Evolutionary conservation across 2,888 invertebrate genomes (phyloP).

Genomic region (Dasypolia templi): DNA sequence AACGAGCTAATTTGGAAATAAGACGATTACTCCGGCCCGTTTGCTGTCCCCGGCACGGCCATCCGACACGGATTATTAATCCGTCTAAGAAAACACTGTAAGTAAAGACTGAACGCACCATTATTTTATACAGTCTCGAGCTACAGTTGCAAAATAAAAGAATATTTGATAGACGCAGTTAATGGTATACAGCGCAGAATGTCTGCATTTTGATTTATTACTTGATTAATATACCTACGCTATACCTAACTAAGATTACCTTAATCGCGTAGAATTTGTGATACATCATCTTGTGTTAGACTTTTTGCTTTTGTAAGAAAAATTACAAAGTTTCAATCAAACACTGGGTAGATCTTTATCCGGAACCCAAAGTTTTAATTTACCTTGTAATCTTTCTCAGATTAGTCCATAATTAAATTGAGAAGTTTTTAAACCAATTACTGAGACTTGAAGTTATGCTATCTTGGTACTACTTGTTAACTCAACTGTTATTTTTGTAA

Average conservation of each 20-base stretch:
- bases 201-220: slow-evolving; percentile 7
- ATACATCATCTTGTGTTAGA: background rate
- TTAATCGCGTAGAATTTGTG: background rate
- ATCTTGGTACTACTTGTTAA: background rate
- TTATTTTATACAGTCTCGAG: slow-evolving; percentile 38
- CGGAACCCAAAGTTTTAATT: slow-evolving; percentile 41
- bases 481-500: background rate
- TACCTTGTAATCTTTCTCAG: slow-evolving; percentile 30
- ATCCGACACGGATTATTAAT: slow-evolving; percentile 68
- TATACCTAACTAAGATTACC: background rate
- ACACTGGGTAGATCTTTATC: slow-evolving; percentile 21
- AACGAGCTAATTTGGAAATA: slow-evolving; percentile 61
- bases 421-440: slow-evolving; percentile 38
- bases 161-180: slow-evolving; percentile 12
- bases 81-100: slow-evolving; percentile 50
- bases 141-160: slow-evolving; percentile 28
- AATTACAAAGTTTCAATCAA: background rate
- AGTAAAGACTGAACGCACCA: slow-evolving; percentile 27
- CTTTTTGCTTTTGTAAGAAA: background rate
- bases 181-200: background rate
- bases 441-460: slow-evolving; percentile 3
- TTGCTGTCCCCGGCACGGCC: slow-evolving; percentile 42
- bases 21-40: slow-evolving; percentile 58
- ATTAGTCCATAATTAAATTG: slow-evolving; percentile 40
- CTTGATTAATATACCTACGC: background rate